A percentile compares a stretch with the other conserved stretches of the same genome.
phyloP scores from a whole-genome alignment of 2,113 vertebrate species.

The Apeltes quadracus region DNA sequence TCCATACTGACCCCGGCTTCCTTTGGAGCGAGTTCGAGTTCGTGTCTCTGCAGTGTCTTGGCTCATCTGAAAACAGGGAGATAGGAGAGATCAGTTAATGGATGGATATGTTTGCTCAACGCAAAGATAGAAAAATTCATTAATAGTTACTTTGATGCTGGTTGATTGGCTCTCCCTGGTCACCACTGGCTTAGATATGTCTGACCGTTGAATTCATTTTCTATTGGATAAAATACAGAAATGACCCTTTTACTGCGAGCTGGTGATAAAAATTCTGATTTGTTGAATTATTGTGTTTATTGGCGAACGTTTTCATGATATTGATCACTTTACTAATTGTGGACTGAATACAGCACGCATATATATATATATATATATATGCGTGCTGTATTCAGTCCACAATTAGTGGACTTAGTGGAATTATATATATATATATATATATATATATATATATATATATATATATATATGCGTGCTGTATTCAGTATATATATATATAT shows the following conservation, averaged over 20 bases:
- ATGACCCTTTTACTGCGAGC: slow-evolving; percentile 7
- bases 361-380: too few species aligned
- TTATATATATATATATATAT: too few species aligned
- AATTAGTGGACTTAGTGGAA: too few species aligned
- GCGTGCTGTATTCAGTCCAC: too few species aligned
- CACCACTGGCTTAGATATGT: slow-evolving; percentile 86
- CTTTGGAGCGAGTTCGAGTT: slow-evolving; percentile 92
- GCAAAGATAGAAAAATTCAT: not conserved
- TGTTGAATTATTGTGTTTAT: not conserved
- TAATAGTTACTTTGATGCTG: slow-evolving; percentile 82
- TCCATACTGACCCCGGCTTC: slow-evolving; percentile 85
- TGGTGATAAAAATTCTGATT: not conserved
- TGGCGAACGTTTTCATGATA: not conserved
- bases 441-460: too few species aligned
- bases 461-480: too few species aligned
- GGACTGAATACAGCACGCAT: not conserved
- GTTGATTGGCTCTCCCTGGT: slow-evolving; percentile 84
- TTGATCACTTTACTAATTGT: not conserved
- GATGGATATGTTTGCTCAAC: not conserved
- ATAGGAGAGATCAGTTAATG: not conserved
- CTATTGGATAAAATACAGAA: slow-evolving; percentile 64
- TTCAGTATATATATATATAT: too few species aligned
- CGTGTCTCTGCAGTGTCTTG: slow-evolving; percentile 91
- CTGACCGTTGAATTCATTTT: slow-evolving; percentile 91
- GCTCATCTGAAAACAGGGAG: slow-evolving; percentile 88